These are phyloP conservation scores for Zaprionus taronus DNA, from an alignment of 1,140 invertebrate species.

Conservation along the genomic window DNA sequence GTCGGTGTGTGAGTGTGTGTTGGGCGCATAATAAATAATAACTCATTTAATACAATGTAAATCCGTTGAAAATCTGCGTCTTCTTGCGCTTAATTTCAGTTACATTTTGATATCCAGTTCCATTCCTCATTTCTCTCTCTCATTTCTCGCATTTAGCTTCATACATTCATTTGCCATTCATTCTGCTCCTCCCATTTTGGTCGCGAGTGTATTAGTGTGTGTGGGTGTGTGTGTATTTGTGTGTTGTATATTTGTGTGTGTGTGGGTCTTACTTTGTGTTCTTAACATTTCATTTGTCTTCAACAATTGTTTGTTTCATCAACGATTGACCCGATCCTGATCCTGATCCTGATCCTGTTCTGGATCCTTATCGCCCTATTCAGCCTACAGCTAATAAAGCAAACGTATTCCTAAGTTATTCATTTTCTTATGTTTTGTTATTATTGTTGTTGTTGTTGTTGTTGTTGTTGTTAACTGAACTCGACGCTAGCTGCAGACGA, in stretches of 20 bases:
- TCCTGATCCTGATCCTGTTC: neutral
- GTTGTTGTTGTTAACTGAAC: constrained; percentile 5
- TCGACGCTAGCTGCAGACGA: constrained; percentile 51
- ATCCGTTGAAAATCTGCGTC: constrained; percentile 35
- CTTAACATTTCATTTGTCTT: constrained; percentile 8
- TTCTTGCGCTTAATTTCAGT: constrained; percentile 33
- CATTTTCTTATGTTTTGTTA: constrained; percentile 7
- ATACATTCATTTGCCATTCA: constrained; percentile 14
- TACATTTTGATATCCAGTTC: constrained; percentile 22
- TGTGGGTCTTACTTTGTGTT: constrained; percentile 6
- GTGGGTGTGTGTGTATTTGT: constrained; percentile 22
- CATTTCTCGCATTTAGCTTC: neutral
- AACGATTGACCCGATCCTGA: constrained; percentile 17
- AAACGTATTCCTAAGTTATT: constrained; percentile 22
- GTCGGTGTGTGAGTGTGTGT: constrained; percentile 21
- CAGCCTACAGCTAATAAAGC: constrained; percentile 33
- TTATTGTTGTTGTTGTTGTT: constrained; percentile 24
- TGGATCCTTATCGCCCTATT: neutral
- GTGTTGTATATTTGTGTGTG: constrained; percentile 24
- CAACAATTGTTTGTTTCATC: constrained; percentile 3
- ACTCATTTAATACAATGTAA: constrained; percentile 59
- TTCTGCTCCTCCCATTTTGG: constrained; percentile 49
- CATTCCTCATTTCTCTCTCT: neutral
- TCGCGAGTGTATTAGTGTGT: constrained; percentile 48
- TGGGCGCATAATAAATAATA: constrained; percentile 61